Conservation (phyloP, 2,113 vertebrate species). For the Labeo catla region DNA sequence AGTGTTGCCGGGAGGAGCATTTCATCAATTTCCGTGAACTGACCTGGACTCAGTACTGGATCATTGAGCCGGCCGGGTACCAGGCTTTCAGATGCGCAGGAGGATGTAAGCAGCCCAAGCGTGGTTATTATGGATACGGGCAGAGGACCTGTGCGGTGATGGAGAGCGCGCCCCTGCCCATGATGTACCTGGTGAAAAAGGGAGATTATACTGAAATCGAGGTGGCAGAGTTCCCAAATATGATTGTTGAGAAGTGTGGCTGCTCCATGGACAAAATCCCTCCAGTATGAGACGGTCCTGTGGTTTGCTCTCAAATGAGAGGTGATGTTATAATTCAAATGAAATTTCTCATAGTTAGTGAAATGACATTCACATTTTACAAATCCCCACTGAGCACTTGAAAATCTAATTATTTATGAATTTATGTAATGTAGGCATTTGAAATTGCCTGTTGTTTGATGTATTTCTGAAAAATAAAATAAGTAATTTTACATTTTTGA, state of each 20-base stretch:
- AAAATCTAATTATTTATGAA: slow-evolving; percentile 34
- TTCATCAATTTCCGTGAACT: slow-evolving; percentile 76
- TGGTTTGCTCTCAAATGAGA: slow-evolving; percentile 3
- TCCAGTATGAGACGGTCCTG: slow-evolving; percentile 56
- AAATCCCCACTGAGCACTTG: slow-evolving; percentile 37
- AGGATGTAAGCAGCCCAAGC: slow-evolving; percentile 67
- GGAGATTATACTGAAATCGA: slow-evolving; percentile 79
- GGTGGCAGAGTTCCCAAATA: slow-evolving; percentile 79
- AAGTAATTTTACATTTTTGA: not conserved
- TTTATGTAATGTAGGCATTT: slow-evolving; percentile 28
- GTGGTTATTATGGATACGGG: slow-evolving; percentile 59
- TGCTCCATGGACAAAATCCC: slow-evolving; percentile 69
- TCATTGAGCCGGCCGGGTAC: slow-evolving; percentile 74
- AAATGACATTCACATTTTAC: not conserved
- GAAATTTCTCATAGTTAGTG: not conserved
- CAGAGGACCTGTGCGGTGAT: slow-evolving; percentile 68
- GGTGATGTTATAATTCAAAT: not conserved
- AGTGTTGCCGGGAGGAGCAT: slow-evolving; percentile 76
- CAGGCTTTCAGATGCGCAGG: slow-evolving; percentile 73
- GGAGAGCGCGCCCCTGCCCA: slow-evolving; percentile 73
- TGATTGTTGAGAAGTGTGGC: slow-evolving; percentile 78
- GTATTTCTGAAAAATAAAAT: slow-evolving; percentile 47
- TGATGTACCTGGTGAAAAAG: slow-evolving; percentile 79
- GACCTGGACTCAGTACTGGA: slow-evolving; percentile 75
- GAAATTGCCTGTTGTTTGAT: slow-evolving; percentile 32